Evolutionary conservation across 1,140 invertebrate species (phyloP), one percentile per base, ranked within the genome.

Genomic region (Callitettix versicolor): DNA sequence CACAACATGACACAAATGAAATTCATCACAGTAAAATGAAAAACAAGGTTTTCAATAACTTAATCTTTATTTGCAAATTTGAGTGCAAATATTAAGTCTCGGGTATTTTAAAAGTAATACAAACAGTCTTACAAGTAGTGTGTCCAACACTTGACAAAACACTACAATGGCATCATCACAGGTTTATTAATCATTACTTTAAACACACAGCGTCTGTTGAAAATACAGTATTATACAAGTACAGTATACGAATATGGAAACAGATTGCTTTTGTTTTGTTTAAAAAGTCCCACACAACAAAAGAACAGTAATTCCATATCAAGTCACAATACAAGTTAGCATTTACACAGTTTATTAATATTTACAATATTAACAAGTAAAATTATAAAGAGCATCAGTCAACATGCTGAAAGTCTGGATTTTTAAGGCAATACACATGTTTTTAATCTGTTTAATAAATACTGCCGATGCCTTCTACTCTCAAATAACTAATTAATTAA

Each of bases 91-190:
- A 56, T 53, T 55, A 44, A 54, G 56, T 58, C 54, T 51, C 50
- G 42, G 44, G 24, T 57, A 48, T 18, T 58, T 62, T 56, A 56
- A 56, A 62, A 56, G 52, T 55, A 56, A 46, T 53, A 56, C 21
- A 49, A 17, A 59, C 62, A 63, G 62, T 63, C 62, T 63, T 64
- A 60, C 53, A 63, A 56, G 56, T 52, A 58, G 36, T 60, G 57
- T 57, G 53, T 56, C 52, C 51, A 52, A 56, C 47, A 53, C 57
- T 21, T 50, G 34, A 46, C 22, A 58, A 52, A 61, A 55, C 50
- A 51, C 47, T 59, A 57, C 51, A 40, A 61, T 60, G 60, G 59
- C 61, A 61, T 61, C 61, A 63, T 64, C 63, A 64, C 61, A 64
- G 59, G 57, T 62, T 53, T 57, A 61, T 62, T 58, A 59, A 56